These are phyloP conservation scores for Oligia latruncula DNA, from an alignment of 2,888 invertebrate genomes.

Conservation along the genomic window DNA sequence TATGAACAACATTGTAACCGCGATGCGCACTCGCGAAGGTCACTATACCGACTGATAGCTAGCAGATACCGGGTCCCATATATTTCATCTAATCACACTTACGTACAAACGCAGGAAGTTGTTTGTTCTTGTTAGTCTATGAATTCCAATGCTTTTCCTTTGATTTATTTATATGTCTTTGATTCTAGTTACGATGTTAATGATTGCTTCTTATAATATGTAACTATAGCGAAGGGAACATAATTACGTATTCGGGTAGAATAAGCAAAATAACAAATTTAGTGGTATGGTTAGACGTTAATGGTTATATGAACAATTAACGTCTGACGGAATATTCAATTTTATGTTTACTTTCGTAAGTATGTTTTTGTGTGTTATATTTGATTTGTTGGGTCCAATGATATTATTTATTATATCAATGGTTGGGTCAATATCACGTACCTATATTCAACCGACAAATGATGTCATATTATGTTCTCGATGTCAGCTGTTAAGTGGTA, in stretches of 20 bases:
- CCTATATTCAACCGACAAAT: slow-evolving; percentile 5
- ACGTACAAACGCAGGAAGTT: background rate
- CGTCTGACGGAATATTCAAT: too few relatives aligned
- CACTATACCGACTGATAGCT: slow-evolving; percentile 31
- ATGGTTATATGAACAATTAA: too few relatives aligned
- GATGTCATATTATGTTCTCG: background rate
- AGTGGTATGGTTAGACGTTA: too few relatives aligned
- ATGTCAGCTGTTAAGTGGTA: background rate
- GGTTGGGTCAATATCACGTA: too few relatives aligned
- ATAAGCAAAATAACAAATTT: too few relatives aligned
- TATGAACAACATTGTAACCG: slow-evolving; percentile 52
- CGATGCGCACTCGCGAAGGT: slow-evolving; percentile 16
- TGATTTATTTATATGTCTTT: slow-evolving; percentile 13
- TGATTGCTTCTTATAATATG: background rate
- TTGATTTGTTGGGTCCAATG: too few relatives aligned
- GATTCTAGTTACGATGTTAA: background rate
- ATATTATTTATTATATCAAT: too few relatives aligned
- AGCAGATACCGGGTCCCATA: background rate
- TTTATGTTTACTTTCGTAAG: too few relatives aligned
- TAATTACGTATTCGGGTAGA: background rate
- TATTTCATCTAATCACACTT: background rate
- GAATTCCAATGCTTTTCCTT: slow-evolving; percentile 4
- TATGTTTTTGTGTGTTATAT: too few relatives aligned
- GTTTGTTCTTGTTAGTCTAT: slow-evolving; percentile 8
- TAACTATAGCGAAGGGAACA: background rate